phyloP scores from a whole-genome alignment of 2,113 vertebrate genomes.

The Boulengerochromis microlepis region DNA sequence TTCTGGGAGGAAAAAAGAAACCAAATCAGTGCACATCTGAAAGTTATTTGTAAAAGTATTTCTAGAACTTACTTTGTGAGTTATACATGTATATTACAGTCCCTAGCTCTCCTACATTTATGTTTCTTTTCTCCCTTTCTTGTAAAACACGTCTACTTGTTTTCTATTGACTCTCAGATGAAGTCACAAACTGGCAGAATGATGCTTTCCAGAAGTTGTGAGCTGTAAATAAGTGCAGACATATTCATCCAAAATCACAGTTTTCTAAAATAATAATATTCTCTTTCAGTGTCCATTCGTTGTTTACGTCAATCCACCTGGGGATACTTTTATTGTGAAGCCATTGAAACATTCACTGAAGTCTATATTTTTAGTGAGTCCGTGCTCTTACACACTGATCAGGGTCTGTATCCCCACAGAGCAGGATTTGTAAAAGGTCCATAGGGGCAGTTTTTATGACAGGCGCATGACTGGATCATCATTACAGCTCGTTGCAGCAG shows the following conservation, averaged over 20 bases:
- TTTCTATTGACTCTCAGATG: background rate
- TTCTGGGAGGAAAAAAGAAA: background rate
- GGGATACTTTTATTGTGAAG: background rate
- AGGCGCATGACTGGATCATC: slow-evolving; percentile 73
- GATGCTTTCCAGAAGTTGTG: background rate
- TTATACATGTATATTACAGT: background rate
- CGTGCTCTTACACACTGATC: background rate
- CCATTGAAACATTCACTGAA: background rate
- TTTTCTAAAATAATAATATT: background rate
- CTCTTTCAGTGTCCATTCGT: background rate
- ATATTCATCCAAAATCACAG: background rate
- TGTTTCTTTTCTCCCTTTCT: background rate
- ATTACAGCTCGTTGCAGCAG: slow-evolving; percentile 57
- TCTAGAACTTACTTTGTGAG: background rate
- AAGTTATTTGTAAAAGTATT: background rate
- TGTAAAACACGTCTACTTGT: background rate
- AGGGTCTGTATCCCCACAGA: slow-evolving; percentile 34
- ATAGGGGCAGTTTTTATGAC: slow-evolving; percentile 69
- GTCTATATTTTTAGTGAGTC: background rate
- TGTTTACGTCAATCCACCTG: background rate
- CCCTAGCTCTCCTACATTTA: background rate
- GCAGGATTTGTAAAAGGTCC: slow-evolving; percentile 28
- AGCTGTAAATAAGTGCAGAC: slow-evolving; percentile 18
- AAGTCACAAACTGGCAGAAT: background rate
- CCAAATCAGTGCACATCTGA: background rate